These are phyloP conservation scores for Macrobrachium rosenbergii DNA, from an alignment of 1,140 invertebrate species.

Conservation along the genomic window DNA sequence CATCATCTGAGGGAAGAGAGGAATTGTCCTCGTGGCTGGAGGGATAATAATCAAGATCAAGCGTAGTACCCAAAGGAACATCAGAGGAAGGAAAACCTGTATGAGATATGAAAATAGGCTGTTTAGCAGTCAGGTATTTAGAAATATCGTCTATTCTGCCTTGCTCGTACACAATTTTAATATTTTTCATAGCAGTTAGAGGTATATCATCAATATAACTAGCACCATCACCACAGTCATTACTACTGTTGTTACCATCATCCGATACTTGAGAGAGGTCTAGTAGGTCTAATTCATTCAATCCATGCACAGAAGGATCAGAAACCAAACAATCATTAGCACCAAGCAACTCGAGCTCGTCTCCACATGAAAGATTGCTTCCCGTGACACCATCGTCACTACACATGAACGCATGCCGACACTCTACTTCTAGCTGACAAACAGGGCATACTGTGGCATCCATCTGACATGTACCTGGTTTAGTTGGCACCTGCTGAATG, in stretches of 20 bases:
- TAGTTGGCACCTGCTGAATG: slow-evolving; percentile 52
- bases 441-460: background rate
- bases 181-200: too few species aligned
- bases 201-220: slow-evolving; percentile 9
- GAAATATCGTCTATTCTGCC: too few species aligned
- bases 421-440: background rate
- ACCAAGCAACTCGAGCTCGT: background rate
- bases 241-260: background rate
- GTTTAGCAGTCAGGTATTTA: too few species aligned
- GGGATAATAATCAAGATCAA: slow-evolving; percentile 39
- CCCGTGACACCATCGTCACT: too few species aligned
- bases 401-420: background rate
- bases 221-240: slow-evolving; percentile 27
- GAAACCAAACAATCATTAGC: background rate
- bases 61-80: slow-evolving; percentile 13
- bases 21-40: slow-evolving; percentile 40
- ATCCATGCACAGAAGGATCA: background rate
- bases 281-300: background rate
- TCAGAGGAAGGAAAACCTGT: too few species aligned
- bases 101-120: too few species aligned
- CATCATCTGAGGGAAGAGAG: slow-evolving; percentile 33
- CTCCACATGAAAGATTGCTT: background rate
- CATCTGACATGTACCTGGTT: slow-evolving; percentile 40
- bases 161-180: too few species aligned
- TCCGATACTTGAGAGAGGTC: background rate